Conservation (phyloP, 2,113 vertebrate species). For the Neogale vison region DNA sequence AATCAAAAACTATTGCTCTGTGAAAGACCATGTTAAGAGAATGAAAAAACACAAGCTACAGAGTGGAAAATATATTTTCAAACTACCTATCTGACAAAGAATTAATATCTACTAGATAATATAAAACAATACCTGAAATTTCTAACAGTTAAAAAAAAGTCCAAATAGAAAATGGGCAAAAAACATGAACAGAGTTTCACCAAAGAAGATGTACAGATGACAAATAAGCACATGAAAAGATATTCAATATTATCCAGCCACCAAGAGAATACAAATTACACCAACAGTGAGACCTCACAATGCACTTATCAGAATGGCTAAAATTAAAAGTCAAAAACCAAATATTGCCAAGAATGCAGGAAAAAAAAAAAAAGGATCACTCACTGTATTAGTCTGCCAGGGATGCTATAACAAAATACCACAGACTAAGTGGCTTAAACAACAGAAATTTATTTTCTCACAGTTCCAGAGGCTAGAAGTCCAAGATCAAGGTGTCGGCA, state of each 20-base stretch:
- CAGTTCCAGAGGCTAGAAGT: neutral
- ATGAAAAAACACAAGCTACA: neutral
- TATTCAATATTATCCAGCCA: neutral
- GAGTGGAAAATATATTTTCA: neutral
- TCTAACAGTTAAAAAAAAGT: neutral
- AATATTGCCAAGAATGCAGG: neutral
- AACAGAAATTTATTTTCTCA: neutral
- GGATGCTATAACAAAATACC: neutral
- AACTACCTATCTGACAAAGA: neutral
- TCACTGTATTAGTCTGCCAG: neutral
- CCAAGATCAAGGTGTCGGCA: neutral
- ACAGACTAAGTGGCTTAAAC: neutral
- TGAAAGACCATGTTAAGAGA: neutral
- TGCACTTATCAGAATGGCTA: neutral
- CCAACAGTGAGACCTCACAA: neutral
- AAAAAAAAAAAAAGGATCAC: neutral
- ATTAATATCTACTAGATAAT: neutral
- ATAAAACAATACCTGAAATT: neutral
- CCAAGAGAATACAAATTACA: neutral
- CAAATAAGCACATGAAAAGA: neutral
- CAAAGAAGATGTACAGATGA: neutral
- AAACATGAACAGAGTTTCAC: neutral
- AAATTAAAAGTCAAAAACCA: neutral
- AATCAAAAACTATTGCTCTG: neutral
- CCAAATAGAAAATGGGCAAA: neutral